Base-by-base conservation (phyloP, 1,140 invertebrate species). In the Camponotus vicinus region DNA sequence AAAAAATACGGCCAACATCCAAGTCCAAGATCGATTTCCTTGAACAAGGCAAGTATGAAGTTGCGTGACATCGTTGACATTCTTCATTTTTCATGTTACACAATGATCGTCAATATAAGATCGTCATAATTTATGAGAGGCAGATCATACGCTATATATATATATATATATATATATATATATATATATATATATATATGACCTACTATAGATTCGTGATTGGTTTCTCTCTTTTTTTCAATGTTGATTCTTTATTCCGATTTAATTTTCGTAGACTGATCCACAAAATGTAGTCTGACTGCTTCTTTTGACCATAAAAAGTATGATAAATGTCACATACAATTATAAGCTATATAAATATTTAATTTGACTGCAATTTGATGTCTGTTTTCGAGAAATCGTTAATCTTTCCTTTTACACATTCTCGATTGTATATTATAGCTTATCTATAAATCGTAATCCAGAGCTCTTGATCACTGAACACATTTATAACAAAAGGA, bases 11-110 rank as follows among this genome's bases (percentile, higher is more conserved):
- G 1, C 66, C 21, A 59, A 18, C 32, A 42, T 80, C 13, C 4
- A 52, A 21, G 13, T 45, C 42, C 63, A 52, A 67, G 52, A 82
- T 71, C 21, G 37, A 70, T 80, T 70, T 70, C 42, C 61, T 52
- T 34, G 15, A 21, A 70, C 78, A 8, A 59, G 52, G 66, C 66
- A 59, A 37, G 52, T 52, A 45, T 59, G 52, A 82, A 70, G 37
- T 82, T 37, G 52, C 78, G 78, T 82, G 66, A 82, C 52, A 78
- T 66, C 61, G 61, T 3, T n/a, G 5, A 66, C 61, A 45, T 71
- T 42, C 18, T 82, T 27, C 11, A 59, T 71, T 82, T 80, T 70
- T 80, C 37, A 71, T 27, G 45, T 59, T 52, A 27, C 37, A 82
- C 18, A 21, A 71, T 32, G 66, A 70, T 71, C 52, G 49, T 37